phyloP scores from a whole-genome alignment of 2,797 vertebrate species.

The Hemibagrus guttatus region DNA sequence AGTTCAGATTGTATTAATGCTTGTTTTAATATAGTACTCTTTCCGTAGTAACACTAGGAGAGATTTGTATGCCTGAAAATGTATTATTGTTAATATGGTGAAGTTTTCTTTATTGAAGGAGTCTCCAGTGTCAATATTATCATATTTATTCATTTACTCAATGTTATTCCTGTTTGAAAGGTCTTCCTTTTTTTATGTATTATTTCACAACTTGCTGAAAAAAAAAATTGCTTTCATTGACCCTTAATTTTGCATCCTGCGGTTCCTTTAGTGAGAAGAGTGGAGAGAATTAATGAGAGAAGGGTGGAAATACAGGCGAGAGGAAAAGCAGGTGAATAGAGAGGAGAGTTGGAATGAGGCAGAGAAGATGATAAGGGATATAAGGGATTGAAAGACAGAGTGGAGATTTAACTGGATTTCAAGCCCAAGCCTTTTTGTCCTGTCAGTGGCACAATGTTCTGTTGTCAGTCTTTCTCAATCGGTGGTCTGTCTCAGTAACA shows the following conservation, averaged over 20 bases:
- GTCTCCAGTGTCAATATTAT: constrained; percentile 8
- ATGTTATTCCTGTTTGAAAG: background rate
- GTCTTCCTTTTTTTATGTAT: background rate
- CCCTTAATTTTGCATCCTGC: background rate
- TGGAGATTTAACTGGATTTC: constrained; percentile 25
- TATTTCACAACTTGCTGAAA: background rate
- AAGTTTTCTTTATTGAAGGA: background rate
- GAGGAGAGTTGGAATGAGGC: background rate
- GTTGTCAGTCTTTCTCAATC: background rate
- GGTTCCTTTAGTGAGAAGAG: background rate
- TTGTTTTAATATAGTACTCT: background rate
- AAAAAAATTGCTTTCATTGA: constrained; percentile 6
- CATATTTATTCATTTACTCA: no score
- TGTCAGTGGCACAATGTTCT: constrained; percentile 4
- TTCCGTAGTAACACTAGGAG: background rate
- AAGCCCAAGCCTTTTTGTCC: constrained; percentile 16
- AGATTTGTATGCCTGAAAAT: background rate
- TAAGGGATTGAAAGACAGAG: constrained; percentile 19
- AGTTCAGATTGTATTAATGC: background rate
- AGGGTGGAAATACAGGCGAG: background rate
- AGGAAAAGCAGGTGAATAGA: background rate
- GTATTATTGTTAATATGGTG: background rate
- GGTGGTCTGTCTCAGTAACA: background rate
- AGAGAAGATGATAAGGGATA: constrained; percentile 3
- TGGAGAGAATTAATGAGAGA: constrained; percentile 4